Evolutionary conservation across 2,797 vertebrate species (phyloP).

Genomic region (Arctocebus calabarensis): DNA sequence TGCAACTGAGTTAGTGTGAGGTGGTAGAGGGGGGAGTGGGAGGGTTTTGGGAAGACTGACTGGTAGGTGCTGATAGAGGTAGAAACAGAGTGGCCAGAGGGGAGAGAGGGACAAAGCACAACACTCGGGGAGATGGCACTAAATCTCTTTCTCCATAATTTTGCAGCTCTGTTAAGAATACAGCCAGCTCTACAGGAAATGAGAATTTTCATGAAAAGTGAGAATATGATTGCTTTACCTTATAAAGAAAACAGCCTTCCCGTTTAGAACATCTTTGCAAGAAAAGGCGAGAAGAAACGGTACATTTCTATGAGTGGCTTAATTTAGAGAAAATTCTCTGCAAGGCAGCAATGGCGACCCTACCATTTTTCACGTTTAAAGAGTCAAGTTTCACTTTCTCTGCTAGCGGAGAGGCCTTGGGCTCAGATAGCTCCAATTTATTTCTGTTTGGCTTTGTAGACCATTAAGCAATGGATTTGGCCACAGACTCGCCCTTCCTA

Average conservation of each 20-base stretch:
- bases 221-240: background rate
- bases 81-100: fast-evolving
- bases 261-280: background rate
- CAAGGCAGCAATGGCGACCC: background rate
- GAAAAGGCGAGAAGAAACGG: background rate
- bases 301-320: background rate
- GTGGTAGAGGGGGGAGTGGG: too few species aligned
- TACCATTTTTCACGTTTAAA: background rate
- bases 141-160: background rate
- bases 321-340: conserved; percentile 7
- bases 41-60: background rate
- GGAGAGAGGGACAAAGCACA: background rate
- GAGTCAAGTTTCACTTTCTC: conserved; percentile 52
- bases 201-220: conserved; percentile 41
- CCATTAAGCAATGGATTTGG: conserved; percentile 72
- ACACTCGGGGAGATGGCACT: background rate
- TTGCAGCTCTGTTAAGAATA: background rate
- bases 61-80: fast-evolving
- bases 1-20: background rate
- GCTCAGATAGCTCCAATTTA: conserved; percentile 60
- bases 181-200: background rate
- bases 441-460: conserved; percentile 72
- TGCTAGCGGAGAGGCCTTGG: background rate
- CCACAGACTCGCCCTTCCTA: conserved; percentile 61
- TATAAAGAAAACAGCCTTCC: background rate